These are phyloP conservation scores for Lochmaea crataegi DNA, from an alignment of 2,888 invertebrate species.

Conservation along the genomic window DNA sequence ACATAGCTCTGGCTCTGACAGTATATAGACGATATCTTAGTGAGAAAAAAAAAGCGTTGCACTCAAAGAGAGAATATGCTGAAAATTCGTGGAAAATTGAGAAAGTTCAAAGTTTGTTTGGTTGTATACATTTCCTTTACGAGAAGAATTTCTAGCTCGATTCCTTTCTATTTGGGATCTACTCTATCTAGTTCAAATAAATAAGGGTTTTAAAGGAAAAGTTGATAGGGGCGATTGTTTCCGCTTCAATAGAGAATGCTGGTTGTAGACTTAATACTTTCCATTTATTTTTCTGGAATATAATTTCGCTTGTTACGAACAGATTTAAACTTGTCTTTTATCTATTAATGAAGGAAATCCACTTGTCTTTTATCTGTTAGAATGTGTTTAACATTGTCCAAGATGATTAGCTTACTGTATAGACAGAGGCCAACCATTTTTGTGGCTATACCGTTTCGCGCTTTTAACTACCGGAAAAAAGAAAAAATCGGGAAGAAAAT, in stretches of 20 bases:
- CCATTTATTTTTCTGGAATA: background rate
- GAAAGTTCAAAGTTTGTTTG: slow-evolving; percentile 13
- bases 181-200: background rate
- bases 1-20: background rate
- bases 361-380: no score
- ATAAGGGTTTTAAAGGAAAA: background rate
- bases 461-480: no score
- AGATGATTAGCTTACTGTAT: no score
- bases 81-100: slow-evolving; percentile 14
- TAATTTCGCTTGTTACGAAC: background rate
- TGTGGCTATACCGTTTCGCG: no score
- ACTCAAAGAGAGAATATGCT: background rate
- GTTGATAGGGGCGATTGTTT: slow-evolving; percentile 6
- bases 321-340: background rate
- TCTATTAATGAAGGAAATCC: no score
- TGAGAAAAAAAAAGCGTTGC: background rate
- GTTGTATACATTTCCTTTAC: slow-evolving; percentile 11
- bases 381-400: no score
- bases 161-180: slow-evolving; percentile 1
- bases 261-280: background rate
- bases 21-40: slow-evolving; percentile 7
- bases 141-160: slow-evolving; percentile 2
- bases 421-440: no score
- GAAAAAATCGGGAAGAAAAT: no score
- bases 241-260: background rate